Evolutionary conservation across 2,888 invertebrate genomes (phyloP), one percentile per base, ranked within the genome.

Genomic region (Acleris laterana): DNA sequence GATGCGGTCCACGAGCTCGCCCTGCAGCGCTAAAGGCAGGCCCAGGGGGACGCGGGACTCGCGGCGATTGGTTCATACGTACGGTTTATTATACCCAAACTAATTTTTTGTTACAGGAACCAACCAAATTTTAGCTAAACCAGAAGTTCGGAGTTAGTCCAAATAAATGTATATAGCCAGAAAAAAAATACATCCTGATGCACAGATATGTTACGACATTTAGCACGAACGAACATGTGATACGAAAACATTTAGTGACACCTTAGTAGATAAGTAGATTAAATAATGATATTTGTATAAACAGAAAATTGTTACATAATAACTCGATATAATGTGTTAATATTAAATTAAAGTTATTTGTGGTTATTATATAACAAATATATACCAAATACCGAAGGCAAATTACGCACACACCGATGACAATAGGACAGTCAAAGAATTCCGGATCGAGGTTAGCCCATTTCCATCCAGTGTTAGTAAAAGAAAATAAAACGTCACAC

Each of bases 1-100:
- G 93, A 98, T 97, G 89, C 97, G 95, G 94, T 98, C 98, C 86
- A 98, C 95, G 95, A 98, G 96, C 93, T 98, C 98, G 85, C 98
- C 98, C 98, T 98, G 94, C 84, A 83, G 84, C 81, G 83, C 89
- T 89, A 89, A 89, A 84, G 86, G 79, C 75, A 76, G 75, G 78
- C 81, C 88, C 85, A 88, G 84, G 72, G 77, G 74, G 69, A 67
- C 59, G 53, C 64, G 56, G 71, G 71, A 75, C 78, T 74, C 68
- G 78, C 85, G 85, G 78, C 84, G 89, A 93, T 90, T 90, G 93
- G 90, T 90, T 90, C 93, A 92, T 88, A 89, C 88, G 81, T 89
- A 88, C 88, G 81, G 74, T 82, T 80, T 77, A 80, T 75, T 77
- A 75, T 74, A 74, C 79, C 85, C 85, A 80, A 80, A 72, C 73